Base-by-base conservation (phyloP, 2,888 invertebrate species). In the Aproaerema taeniolella region DNA sequence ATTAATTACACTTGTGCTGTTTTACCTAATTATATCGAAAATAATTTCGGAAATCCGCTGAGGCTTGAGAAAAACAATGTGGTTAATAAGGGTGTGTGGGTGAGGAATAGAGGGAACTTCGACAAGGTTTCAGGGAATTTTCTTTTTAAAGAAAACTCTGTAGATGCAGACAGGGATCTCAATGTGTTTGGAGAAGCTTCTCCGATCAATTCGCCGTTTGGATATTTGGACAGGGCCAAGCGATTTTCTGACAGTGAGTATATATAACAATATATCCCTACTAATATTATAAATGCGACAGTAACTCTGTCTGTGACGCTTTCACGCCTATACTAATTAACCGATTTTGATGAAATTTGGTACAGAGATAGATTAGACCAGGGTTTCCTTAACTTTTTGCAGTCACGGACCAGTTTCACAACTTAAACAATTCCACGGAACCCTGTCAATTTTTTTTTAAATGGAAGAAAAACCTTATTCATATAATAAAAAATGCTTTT, bases 21-120 rank as follows among this genome's bases (percentile, higher is more conserved):
- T n/a, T n/a, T n/a, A n/a, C n/a, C n/a, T n/a, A n/a, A n/a, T n/a
- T n/a, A n/a, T n/a, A 54, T 52, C 0, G 65, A 69, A 38, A 12
- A 49, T 0, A 66, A 64, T 28, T 66, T 47, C 33, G 42, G 53
- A 0, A 73, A 60, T 10, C 66, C 71, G 0, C 66, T 71, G 0
- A 67, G 56, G 25, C 38, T 68, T 9, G 78, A 82, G 9, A 52
- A 67, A n/a, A 78, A 71, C 37, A 83, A 74, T 29, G 52, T 77
- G 0, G 48, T 83, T 0, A 83, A 79, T 31, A 81, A 78, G 50
- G 73, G 78, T 0, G 49, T 79, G 1, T 83, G 82, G 83, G 43
- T 69, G 0, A 55, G 59, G 0, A 61, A 51, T 41, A 1, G n/a
- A 1, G 58, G 57, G 1, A 30, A 42, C 0, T 47, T 50, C 1